A percentile compares a stretch with the other conserved stretches of the same genome.
Conservation (phyloP, 2,888 invertebrate genomes). For the Drosophila algonquin region DNA sequence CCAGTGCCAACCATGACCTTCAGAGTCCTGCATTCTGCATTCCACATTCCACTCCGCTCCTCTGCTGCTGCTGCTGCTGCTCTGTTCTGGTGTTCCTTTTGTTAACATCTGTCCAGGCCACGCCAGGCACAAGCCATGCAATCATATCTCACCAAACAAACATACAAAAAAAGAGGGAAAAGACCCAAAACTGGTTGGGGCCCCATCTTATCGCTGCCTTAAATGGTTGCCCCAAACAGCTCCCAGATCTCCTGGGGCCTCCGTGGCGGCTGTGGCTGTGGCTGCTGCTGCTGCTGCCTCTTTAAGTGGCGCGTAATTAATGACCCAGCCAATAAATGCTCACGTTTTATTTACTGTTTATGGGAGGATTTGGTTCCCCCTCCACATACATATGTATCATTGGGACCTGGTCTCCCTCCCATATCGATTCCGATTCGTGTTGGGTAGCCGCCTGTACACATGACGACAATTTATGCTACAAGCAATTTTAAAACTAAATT, state of each 20-base stretch:
- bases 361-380: slow-evolving; percentile 51
- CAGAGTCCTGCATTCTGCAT: slow-evolving; percentile 23
- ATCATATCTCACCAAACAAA: slow-evolving; percentile 21
- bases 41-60: slow-evolving; percentile 1
- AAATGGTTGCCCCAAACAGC: slow-evolving; percentile 51
- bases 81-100: slow-evolving; percentile 19
- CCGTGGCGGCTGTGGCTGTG: background rate
- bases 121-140: slow-evolving; percentile 31
- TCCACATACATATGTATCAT: too few species aligned
- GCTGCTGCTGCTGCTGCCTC: background rate
- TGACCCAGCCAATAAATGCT: slow-evolving; percentile 64
- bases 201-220: slow-evolving; percentile 43
- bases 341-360: slow-evolving; percentile 72
- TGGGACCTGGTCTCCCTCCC: background rate
- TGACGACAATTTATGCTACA: slow-evolving; percentile 68
- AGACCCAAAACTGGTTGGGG: slow-evolving; percentile 54
- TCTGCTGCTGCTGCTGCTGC: too few species aligned
- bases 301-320: slow-evolving; percentile 72
- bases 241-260: slow-evolving; percentile 45
- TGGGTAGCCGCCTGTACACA: slow-evolving; percentile 59
- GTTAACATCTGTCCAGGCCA: slow-evolving; percentile 47
- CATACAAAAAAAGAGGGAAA: background rate
- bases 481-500: slow-evolving; percentile 50
- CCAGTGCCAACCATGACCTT: slow-evolving; percentile 15
- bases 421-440: slow-evolving; percentile 23